These are phyloP conservation scores for Exephanes ischioxanthus DNA, from an alignment of 2,888 invertebrate species.

Conservation along the genomic window DNA sequence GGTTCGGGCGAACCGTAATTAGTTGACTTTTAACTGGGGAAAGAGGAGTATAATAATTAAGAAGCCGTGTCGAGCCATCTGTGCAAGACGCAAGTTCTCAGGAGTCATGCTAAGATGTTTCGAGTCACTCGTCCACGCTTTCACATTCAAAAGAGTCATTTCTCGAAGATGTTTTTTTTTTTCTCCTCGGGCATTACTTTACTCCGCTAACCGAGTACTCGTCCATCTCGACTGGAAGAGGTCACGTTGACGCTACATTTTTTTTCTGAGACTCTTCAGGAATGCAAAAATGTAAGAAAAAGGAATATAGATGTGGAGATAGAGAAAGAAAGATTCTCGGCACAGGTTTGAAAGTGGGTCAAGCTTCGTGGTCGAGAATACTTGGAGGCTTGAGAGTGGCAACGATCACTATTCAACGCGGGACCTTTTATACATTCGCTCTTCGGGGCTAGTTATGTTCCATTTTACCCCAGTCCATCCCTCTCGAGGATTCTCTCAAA, in stretches of 20 bases:
- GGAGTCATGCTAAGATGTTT: background rate
- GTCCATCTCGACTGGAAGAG: background rate
- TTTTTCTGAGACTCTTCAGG: conserved; percentile 13
- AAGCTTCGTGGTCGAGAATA: conserved; percentile 28
- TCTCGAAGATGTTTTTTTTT: conserved; percentile 1
- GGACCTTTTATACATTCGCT: background rate
- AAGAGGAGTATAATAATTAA: background rate
- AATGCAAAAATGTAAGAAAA: background rate
- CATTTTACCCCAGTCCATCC: background rate
- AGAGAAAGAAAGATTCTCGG: conserved; percentile 18
- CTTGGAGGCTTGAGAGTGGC: conserved; percentile 11
- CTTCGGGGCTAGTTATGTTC: background rate
- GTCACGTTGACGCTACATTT: conserved; percentile 13
- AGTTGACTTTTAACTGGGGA: background rate
- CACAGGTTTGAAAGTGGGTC: conserved; percentile 10
- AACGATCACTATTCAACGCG: conserved; percentile 17
- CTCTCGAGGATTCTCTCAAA: background rate
- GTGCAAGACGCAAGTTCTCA: background rate
- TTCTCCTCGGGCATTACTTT: background rate
- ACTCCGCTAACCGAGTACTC: background rate
- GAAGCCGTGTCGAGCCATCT: background rate
- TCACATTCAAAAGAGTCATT: conserved; percentile 2
- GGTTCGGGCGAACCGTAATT: background rate
- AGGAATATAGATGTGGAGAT: background rate
- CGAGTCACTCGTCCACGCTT: conserved; percentile 2